Conservation (phyloP, 2,113 vertebrate genomes). For the Tragulus kanchil region DNA sequence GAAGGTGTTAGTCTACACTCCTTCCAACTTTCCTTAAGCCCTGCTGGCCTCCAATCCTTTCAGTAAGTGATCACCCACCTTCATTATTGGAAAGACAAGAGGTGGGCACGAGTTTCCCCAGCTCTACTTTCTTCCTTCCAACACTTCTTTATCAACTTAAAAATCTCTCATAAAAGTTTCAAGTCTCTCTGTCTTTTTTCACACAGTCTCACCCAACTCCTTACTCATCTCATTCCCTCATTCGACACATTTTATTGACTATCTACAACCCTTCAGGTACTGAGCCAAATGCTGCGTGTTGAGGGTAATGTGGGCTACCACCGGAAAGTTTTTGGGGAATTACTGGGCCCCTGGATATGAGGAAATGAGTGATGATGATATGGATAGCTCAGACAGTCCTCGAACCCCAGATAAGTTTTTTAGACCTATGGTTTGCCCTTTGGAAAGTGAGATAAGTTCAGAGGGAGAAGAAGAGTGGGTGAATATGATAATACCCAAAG, state of each 20-base stretch:
- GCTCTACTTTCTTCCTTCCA: not conserved
- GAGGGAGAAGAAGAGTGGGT: no score
- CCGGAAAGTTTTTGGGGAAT: no score
- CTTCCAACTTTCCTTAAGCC: not conserved
- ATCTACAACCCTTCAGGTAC: not conserved
- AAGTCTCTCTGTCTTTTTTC: not conserved
- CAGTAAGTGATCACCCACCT: not conserved
- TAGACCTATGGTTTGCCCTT: no score
- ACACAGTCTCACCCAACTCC: not conserved
- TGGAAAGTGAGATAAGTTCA: no score
- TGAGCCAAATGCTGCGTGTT: not conserved
- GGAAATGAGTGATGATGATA: no score
- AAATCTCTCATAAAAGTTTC: not conserved
- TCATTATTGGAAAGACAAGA: not conserved
- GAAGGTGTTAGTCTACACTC: not conserved
- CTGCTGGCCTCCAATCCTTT: not conserved
- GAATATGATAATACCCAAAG: no score
- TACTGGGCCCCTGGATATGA: no score
- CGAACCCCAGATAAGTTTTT: no score
- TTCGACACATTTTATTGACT: not conserved
- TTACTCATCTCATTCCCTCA: not conserved
- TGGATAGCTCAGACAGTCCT: no score
- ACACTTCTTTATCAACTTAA: conserved; percentile 17
- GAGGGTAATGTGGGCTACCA: not conserved
- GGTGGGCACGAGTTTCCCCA: not conserved